Evolutionary conservation across 2,888 invertebrate species (phyloP).

Genomic region (Dione juno): DNA sequence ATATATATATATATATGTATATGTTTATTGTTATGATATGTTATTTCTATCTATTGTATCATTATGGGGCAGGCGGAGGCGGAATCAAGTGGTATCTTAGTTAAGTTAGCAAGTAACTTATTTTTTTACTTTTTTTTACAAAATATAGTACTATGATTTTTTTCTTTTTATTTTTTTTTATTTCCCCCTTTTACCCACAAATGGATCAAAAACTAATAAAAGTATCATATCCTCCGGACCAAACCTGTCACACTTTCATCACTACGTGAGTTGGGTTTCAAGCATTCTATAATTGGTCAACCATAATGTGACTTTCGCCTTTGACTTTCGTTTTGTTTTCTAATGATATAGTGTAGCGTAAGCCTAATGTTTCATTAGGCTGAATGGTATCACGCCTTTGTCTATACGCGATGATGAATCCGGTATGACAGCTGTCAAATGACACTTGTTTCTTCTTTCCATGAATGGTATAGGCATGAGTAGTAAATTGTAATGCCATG

Average conservation of each 20-base stretch:
- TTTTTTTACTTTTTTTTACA: too few species aligned
- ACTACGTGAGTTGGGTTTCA: constrained; percentile 38
- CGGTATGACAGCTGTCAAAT: constrained; percentile 16
- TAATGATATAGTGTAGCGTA: constrained; percentile 35
- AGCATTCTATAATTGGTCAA: constrained; percentile 42
- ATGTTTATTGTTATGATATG: too few species aligned
- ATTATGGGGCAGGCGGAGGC: too few species aligned
- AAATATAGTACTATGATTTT: too few species aligned
- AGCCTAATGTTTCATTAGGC: constrained; percentile 34
- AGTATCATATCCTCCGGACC: constrained; percentile 27
- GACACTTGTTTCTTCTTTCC: not conserved
- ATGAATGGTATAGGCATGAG: not conserved
- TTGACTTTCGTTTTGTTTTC: constrained; percentile 45
- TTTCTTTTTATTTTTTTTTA: too few species aligned
- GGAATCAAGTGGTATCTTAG: too few species aligned
- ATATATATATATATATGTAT: too few species aligned
- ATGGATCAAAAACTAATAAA: not conserved
- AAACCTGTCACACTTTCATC: constrained; percentile 41
- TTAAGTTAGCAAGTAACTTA: too few species aligned
- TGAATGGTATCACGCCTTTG: constrained; percentile 20
- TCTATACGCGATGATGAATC: not conserved
- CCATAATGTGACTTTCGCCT: constrained; percentile 44
- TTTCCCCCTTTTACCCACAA: too few species aligned
- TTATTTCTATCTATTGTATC: too few species aligned
- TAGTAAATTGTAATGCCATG: not conserved